Evolutionary conservation across 2,113 vertebrate genomes (phyloP), one percentile per base, ranked within the genome.

Genomic region (Poecilia latipinna): DNA sequence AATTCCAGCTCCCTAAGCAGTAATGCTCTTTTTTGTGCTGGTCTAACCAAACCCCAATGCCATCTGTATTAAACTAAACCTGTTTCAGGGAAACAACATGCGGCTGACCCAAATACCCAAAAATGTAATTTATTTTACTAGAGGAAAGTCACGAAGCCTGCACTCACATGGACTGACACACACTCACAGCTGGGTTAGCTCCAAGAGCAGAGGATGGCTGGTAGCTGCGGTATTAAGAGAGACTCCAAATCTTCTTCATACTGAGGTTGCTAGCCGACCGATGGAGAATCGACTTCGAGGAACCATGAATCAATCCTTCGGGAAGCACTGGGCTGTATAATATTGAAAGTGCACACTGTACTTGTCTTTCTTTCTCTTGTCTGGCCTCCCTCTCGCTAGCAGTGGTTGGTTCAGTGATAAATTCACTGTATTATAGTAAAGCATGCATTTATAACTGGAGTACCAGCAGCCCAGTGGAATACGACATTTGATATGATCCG

Each of bases 281-380:
- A 42, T 60, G 15, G 42, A 35, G 31, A 37, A 48, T 48, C 4
- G 15, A 48, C 17, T 48, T 71, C 6, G 44, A 48, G 44, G n/a
- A 44, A 35, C 29, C 44, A 19, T 48, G 44, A 48, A 48, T 48
- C 44, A 48, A 48, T 17, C 44, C 62, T 51, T 57, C 8, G 61
- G 68, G 68, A 39, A 70, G 39, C 61, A 51, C 19, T 37, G 22
- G 54, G 62, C 31, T 77, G 68, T 13, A 44, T 31, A 51, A 66
- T 24, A 48, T 17, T 19, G 33, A 17, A 71, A 66, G 48, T 35
- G 57, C 51, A 33, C 57, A 11, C 44, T 65, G 44, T 65, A 65
- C 5, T 44, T 73, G 42, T n/a, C 62, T 75, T 74, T 68, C n/a
- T 74, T 63, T 32, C 69, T n/a, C n/a, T 44, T 70, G 67, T 44